Conservation (phyloP, 2,113 vertebrate genomes). For the Neomonachus schauinslandi region DNA sequence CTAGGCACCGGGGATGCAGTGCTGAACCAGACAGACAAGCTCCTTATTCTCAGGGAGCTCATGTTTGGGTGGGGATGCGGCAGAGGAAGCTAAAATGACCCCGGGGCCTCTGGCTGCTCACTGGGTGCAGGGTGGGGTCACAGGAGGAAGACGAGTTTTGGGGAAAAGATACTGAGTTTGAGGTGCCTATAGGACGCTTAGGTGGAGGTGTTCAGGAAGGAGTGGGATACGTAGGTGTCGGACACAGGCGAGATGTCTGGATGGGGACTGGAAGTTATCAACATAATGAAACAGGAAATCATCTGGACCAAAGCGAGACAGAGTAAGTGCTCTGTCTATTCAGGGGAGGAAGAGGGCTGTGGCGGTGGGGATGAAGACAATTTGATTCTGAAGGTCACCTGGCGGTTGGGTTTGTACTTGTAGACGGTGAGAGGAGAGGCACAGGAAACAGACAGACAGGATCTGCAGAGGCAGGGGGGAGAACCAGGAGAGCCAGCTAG, state of each 20-base stretch:
- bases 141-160: background rate
- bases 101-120: background rate
- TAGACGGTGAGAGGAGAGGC: background rate
- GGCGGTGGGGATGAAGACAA: background rate
- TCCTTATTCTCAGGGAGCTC: background rate
- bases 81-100: background rate
- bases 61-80: accelerated
- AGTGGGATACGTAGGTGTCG: background rate
- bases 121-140: background rate
- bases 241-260: background rate
- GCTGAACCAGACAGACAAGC: background rate
- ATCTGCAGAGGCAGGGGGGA: background rate
- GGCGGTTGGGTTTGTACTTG: background rate
- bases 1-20: background rate
- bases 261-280: background rate
- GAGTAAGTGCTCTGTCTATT: background rate
- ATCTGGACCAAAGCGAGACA: background rate
- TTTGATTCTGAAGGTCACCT: background rate
- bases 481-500: background rate
- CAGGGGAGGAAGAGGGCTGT: background rate
- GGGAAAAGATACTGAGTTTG: background rate
- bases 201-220: background rate
- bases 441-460: background rate
- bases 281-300: background rate
- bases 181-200: background rate